These are phyloP conservation scores for Glareola pratincola DNA, from an alignment of 2,113 vertebrate genomes.

Conservation along the genomic window DNA sequence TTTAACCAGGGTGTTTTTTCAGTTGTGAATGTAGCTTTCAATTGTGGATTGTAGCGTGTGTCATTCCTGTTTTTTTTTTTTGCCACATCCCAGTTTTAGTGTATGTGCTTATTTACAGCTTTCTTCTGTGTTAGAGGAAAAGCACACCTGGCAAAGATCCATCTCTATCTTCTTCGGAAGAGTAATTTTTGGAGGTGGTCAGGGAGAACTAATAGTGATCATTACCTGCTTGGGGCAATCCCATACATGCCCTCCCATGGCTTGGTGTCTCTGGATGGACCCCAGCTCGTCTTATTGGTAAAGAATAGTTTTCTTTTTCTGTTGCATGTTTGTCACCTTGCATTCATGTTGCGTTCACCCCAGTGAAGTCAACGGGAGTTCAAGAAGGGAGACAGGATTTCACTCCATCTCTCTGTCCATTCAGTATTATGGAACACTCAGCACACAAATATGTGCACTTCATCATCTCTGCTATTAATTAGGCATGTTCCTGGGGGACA, in stretches of 20 bases:
- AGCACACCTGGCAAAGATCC: background rate
- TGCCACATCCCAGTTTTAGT: background rate
- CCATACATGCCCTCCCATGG: background rate
- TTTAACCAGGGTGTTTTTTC: background rate
- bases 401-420: background rate
- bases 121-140: background rate
- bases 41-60: no score
- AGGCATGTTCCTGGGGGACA: background rate
- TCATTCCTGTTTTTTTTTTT: background rate
- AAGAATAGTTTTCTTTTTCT: background rate
- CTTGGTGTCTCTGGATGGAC: background rate
- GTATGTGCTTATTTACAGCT: background rate
- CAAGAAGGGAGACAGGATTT: slow-evolving; percentile 1
- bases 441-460: slow-evolving; percentile 20
- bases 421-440: slow-evolving; percentile 52
- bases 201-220: background rate
- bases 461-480: slow-evolving; percentile 60
- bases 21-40: fast-evolving
- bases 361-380: background rate
- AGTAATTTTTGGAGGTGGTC: background rate
- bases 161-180: background rate
- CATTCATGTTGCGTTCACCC: background rate
- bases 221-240: background rate
- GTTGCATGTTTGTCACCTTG: background rate
- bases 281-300: background rate